Evolutionary conservation across 1,140 invertebrate genomes (phyloP), one percentile per base, ranked within the genome.

Genomic region (Lasaia peninsularis): DNA sequence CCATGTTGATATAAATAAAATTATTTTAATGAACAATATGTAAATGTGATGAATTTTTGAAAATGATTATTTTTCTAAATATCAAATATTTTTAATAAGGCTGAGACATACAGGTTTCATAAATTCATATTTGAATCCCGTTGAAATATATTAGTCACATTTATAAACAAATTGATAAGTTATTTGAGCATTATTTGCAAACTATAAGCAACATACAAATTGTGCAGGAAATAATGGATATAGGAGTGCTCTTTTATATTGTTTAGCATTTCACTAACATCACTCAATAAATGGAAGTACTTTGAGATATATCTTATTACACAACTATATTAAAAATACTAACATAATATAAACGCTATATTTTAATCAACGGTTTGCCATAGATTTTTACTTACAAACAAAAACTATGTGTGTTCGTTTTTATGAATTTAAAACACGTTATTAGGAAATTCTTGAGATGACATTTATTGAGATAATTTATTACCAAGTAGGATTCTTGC

Each of bases 121-220:
- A 52, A 14, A 28, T 31, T 52, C 50, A 52, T 54, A 32, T 52
- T 54, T 21, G 9, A 40, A 21, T 44, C n/a, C 20, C n/a, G n/a
- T n/a, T n/a, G n/a, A n/a, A n/a, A 54, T 54, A 12, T 35, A 31
- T 54, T 16, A 34, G 12, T 40, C 18, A 7, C 24, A 52, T 9
- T 28, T 14, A 20, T 54, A 24, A 37, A 14, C 18, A 52, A 40
- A 40, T 14, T 37, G 24, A 28, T 40, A 40, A 40, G 34, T 24
- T 55, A 55, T 55, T 55, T 55, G 35, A 55, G 37, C 35, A 55
- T 55, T 55, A 55, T 10, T 55, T 44, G 35, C 53, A 28, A 37
- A 40, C 37, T 37, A 55, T 32, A 52, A 44, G 35, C 53, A 55
- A 55, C 20, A 55, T 55, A 44, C 40, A 44, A 18, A 54, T 48